These are phyloP conservation scores for Buphagus erythrorhynchus DNA, from an alignment of 2,797 vertebrate species.

Conservation along the genomic window DNA sequence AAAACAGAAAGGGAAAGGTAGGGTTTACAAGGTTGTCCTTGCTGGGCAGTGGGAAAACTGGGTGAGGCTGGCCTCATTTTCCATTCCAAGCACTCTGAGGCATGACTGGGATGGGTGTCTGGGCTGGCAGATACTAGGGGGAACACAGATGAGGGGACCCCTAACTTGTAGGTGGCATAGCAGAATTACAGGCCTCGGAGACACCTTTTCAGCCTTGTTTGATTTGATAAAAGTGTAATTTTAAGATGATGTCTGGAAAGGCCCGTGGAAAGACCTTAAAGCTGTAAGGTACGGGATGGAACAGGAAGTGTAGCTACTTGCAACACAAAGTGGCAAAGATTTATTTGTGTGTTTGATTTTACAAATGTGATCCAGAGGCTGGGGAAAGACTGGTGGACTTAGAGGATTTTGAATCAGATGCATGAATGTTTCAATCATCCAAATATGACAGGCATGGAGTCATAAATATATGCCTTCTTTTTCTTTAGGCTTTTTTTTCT, in stretches of 20 bases:
- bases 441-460: neutral
- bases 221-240: neutral
- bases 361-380: neutral
- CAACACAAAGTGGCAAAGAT: neutral
- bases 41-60: neutral
- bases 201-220: neutral
- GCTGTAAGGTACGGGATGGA: neutral
- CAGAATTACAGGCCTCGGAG: neutral
- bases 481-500: neutral
- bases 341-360: neutral
- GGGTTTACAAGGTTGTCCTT: neutral
- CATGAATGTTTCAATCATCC: neutral
- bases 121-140: neutral
- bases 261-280: neutral
- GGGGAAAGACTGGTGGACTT: neutral
- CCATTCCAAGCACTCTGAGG: neutral
- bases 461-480: neutral
- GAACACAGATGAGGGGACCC: neutral
- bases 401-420: neutral
- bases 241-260: neutral
- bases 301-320: neutral
- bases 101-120: neutral
- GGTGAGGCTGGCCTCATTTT: neutral
- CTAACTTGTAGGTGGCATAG: neutral
- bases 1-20: conserved; percentile 45